Conservation (phyloP, 1,140 invertebrate species). For the Drosophila ohnishii region DNA sequence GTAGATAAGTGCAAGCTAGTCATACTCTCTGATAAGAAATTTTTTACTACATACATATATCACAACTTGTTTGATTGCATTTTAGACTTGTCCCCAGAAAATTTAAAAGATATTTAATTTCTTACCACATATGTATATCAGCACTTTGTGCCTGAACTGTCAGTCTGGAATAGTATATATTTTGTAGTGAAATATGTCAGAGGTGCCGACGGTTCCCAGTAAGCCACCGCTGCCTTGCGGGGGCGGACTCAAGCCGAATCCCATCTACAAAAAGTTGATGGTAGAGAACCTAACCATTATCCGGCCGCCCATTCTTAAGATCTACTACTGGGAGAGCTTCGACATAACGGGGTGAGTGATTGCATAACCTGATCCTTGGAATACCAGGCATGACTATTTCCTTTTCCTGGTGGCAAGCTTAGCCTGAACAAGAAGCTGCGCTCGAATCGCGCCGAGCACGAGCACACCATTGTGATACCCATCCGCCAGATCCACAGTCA, state of each 20-base stretch:
- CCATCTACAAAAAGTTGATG: conserved; percentile 65
- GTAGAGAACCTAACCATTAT: conserved; percentile 70
- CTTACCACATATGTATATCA: no score
- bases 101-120: no score
- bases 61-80: no score
- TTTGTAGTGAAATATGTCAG: conserved; percentile 9
- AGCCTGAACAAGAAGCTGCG: conserved; percentile 69
- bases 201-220: background rate
- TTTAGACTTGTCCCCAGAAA: no score
- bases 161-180: conserved; percentile 10
- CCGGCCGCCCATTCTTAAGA: conserved; percentile 66
- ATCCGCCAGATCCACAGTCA: conserved; percentile 70
- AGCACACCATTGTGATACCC: conserved; percentile 62
- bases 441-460: conserved; percentile 49
- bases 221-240: conserved; percentile 26
- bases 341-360: conserved; percentile 58
- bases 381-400: no score
- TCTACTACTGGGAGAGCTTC: conserved; percentile 78
- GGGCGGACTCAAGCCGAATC: background rate
- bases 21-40: no score
- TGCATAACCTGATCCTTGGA: no score
- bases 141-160: background rate
- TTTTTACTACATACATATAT: no score
- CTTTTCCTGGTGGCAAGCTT: background rate
- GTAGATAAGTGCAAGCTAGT: background rate